Evolutionary conservation across 2,888 invertebrate genomes (phyloP).

Genomic region (Drosophila meridionalis): DNA sequence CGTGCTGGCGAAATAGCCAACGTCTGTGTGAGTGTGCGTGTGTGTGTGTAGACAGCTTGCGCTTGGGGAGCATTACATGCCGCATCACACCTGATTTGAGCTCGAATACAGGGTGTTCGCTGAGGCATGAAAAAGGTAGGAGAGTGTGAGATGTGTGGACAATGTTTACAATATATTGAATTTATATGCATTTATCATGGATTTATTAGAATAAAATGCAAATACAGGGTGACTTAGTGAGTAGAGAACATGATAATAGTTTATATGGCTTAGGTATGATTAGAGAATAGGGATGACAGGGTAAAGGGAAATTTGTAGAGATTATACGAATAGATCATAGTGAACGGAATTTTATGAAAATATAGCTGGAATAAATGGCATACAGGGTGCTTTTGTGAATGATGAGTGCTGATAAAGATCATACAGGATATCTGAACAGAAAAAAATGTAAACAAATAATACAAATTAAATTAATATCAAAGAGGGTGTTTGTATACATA

Average conservation of each 20-base stretch:
- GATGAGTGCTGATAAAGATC: neutral
- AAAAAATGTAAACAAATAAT: too few species aligned
- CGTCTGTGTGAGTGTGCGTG: slow-evolving; percentile 7
- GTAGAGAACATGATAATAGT: neutral
- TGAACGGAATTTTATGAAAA: too few species aligned
- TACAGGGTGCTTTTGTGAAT: neutral
- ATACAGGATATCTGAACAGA: neutral
- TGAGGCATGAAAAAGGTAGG: neutral
- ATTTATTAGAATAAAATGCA: neutral
- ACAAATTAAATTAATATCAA: too few species aligned
- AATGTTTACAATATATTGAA: neutral
- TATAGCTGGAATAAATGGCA: too few species aligned
- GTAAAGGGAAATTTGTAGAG: neutral
- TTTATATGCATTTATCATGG: neutral
- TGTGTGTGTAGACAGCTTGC: slow-evolving; percentile 6
- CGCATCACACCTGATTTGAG: slow-evolving; percentile 71
- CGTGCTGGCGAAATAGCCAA: slow-evolving; percentile 45
- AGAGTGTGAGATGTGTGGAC: neutral
- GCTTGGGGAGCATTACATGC: slow-evolving; percentile 56
- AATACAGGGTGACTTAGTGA: neutral
- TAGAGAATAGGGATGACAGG: neutral
- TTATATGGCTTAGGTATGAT: neutral
- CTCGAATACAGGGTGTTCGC: slow-evolving; percentile 36
- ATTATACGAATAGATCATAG: too few species aligned
- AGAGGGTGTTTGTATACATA: too few species aligned